A percentile compares a stretch with the other conserved stretches of the same genome.
Conservation (phyloP, 2,888 invertebrate species). For the Pristionchus fissidentatus region DNA sequence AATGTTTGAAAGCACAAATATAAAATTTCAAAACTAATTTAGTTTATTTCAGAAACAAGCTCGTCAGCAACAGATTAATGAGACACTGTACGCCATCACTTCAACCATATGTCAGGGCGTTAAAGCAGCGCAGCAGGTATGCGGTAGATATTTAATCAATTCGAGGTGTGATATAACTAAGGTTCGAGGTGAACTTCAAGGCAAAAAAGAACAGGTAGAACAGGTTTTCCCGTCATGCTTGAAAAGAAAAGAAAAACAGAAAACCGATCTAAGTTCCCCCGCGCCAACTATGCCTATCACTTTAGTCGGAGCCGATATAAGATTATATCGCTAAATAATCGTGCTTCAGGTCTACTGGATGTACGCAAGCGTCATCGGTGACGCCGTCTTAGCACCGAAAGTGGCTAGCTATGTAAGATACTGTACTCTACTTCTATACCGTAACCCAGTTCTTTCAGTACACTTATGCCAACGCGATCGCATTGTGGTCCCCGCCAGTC, state of each 20-base stretch:
- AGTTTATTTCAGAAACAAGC: neutral
- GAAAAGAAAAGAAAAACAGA: too few relatives aligned
- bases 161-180: too few relatives aligned
- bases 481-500: conserved; percentile 6
- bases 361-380: conserved; percentile 17
- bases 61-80: conserved; percentile 25
- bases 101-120: conserved; percentile 15
- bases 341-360: conserved; percentile 30
- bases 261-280: too few relatives aligned
- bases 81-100: conserved; percentile 32
- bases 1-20: neutral
- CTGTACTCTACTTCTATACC: too few relatives aligned
- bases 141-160: neutral
- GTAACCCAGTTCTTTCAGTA: conserved; percentile 8
- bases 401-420: neutral
- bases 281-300: too few relatives aligned
- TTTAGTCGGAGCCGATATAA: too few relatives aligned
- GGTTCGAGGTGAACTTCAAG: too few relatives aligned
- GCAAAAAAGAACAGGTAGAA: too few relatives aligned
- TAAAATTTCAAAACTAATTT: neutral
- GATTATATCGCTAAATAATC: too few relatives aligned
- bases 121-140: conserved; percentile 35
- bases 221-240: too few relatives aligned
- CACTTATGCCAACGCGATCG: conserved; percentile 21
- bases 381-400: neutral